Conservation (phyloP, 2,888 invertebrate species). For the Deroplatys truncata region DNA sequence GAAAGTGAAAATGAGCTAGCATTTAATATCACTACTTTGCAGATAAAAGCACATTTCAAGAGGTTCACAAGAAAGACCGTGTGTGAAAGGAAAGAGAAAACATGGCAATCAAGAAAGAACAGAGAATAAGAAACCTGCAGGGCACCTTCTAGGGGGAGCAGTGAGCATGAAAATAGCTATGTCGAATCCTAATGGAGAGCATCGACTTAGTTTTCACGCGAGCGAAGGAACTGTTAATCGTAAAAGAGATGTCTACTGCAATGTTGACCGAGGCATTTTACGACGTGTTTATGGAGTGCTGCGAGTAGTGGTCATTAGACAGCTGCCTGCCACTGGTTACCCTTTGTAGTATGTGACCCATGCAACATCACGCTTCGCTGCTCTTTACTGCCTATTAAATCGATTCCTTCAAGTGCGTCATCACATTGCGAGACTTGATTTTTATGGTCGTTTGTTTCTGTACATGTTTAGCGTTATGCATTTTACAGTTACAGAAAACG, state of each 20-base stretch:
- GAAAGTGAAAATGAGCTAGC: too few species aligned
- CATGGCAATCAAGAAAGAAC: too few species aligned
- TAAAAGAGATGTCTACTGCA: background rate
- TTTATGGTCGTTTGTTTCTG: background rate
- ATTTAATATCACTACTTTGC: too few species aligned
- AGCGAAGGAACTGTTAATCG: background rate
- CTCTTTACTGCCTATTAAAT: slow-evolving; percentile 1
- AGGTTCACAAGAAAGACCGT: too few species aligned
- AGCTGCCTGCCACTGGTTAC: background rate
- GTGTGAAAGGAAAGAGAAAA: too few species aligned
- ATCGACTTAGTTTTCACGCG: too few species aligned
- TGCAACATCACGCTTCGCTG: slow-evolving; percentile 9
- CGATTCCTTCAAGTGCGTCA: background rate
- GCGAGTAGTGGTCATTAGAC: background rate
- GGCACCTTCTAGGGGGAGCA: too few species aligned
- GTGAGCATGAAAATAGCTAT: too few species aligned
- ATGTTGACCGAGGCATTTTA: background rate
- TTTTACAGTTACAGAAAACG: background rate
- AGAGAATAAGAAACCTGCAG: too few species aligned
- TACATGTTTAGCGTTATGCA: background rate
- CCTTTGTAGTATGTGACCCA: slow-evolving; percentile 17
- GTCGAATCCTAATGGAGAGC: too few species aligned
- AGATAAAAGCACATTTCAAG: too few species aligned
- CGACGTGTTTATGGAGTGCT: slow-evolving; percentile 15
- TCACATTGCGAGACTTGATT: background rate